Evolutionary conservation across 64 coral and sea anemone genomes (phyloP).

Genomic region (Porites lutea): DNA sequence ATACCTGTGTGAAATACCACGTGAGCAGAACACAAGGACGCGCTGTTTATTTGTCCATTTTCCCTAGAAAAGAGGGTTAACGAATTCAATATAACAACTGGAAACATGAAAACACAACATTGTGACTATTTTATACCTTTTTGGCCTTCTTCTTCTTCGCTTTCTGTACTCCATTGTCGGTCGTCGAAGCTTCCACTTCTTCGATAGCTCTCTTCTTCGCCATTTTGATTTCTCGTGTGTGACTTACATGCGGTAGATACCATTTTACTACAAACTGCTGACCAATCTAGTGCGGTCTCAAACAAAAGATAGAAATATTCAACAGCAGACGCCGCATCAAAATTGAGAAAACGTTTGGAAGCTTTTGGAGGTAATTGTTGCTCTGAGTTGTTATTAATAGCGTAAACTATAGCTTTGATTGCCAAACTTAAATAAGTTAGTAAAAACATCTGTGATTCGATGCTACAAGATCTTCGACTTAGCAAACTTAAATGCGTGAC

Average conservation of each 20-base stretch:
- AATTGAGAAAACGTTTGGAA: background rate
- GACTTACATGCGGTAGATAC: background rate
- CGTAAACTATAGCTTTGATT: background rate
- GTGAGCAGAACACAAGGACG: slow-evolving; percentile 92
- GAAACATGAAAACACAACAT: background rate
- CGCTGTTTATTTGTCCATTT: slow-evolving; percentile 99
- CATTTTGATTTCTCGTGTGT: slow-evolving; percentile 1
- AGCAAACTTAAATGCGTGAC: too few species aligned
- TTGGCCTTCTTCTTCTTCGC: slow-evolving; percentile 26
- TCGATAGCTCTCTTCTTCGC: slow-evolving; percentile 30
- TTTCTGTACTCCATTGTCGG: background rate
- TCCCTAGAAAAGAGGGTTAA: slow-evolving; percentile 4
- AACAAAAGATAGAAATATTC: background rate
- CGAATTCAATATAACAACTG: background rate
- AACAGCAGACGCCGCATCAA: background rate
- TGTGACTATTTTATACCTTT: background rate
- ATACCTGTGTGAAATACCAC: slow-evolving; percentile 98
- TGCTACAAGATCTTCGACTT: too few species aligned
- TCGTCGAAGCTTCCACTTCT: background rate
- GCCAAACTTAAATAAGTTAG: background rate
- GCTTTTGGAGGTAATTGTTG: background rate
- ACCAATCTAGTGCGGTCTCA: background rate
- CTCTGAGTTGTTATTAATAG: background rate
- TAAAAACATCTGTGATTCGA: too few species aligned
- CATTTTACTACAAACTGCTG: background rate